phyloP scores from a whole-genome alignment of 2,888 invertebrate species.

The Amiota communis region DNA sequence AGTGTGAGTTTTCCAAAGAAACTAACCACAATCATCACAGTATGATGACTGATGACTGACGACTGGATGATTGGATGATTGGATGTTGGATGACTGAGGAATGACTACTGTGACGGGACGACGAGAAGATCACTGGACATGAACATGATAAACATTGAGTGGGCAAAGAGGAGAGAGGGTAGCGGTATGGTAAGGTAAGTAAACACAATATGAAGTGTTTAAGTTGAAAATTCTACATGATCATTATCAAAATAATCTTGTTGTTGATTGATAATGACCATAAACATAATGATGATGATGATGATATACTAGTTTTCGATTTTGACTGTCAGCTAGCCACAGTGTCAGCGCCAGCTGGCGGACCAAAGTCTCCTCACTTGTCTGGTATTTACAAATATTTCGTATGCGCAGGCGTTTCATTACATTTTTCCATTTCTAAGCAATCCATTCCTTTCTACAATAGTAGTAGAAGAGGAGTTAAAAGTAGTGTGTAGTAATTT shows the following conservation, averaged over 20 bases:
- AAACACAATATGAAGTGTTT: slow-evolving; percentile 1
- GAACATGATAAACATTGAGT: not conserved
- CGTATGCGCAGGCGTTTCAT: too few relatives aligned
- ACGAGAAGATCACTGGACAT: too few relatives aligned
- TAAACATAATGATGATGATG: not conserved
- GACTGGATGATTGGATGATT: not conserved
- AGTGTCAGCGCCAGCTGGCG: too few relatives aligned
- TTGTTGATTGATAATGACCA: not conserved
- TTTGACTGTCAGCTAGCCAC: too few relatives aligned
- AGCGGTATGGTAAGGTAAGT: not conserved
- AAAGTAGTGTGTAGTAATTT: too few relatives aligned
- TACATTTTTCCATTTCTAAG: too few relatives aligned
- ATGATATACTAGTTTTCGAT: not conserved
- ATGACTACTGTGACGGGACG: not conserved
- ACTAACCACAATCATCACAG: not conserved
- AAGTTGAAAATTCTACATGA: not conserved
- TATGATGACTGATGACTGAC: not conserved
- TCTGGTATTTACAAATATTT: too few relatives aligned
- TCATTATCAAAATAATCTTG: not conserved
- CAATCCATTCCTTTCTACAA: too few relatives aligned
- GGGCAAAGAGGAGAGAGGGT: not conserved
- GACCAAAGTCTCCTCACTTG: too few relatives aligned
- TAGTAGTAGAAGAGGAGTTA: too few relatives aligned
- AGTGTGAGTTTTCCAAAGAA: slow-evolving; percentile 6
- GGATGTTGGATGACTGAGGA: not conserved